Percentiles rank a stretch among this genome's conserved stretches.
These are phyloP conservation scores for Mamestra configurata DNA, from an alignment of 1,140 invertebrate genomes.

Conservation along the genomic window DNA sequence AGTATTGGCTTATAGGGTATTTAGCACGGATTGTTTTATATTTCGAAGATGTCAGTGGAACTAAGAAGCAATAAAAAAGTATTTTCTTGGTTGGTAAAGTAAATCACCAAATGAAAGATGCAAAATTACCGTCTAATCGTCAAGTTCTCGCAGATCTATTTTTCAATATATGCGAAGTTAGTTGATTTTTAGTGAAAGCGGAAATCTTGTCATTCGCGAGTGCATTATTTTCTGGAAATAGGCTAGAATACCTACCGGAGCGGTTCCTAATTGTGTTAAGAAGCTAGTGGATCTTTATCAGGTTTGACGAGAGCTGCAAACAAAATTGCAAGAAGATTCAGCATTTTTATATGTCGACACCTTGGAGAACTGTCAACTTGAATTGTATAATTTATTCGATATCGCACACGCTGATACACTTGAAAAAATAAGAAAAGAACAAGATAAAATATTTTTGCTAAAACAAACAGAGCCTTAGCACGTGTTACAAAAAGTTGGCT, in stretches of 20 bases:
- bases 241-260: slow-evolving; percentile 52
- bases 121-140: no score
- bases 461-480: slow-evolving; percentile 62
- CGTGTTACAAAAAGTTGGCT: no score
- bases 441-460: slow-evolving; percentile 8
- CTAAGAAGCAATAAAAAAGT: no score
- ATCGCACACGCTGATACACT: slow-evolving; percentile 3
- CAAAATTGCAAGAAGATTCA: no score
- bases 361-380: no score
- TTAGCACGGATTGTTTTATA: no score
- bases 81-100: no score
- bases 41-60: no score
- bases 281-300: slow-evolving; percentile 46
- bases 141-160: slow-evolving; percentile 67
- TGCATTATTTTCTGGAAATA: slow-evolving; percentile 13
- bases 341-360: no score
- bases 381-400: background rate
- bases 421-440: slow-evolving; percentile 50
- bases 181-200: slow-evolving; percentile 59
- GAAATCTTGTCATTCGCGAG: slow-evolving; percentile 62
- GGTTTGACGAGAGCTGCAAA: no score
- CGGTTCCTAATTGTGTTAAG: slow-evolving; percentile 55
- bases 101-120: no score
- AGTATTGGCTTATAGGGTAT: no score
- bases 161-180: slow-evolving; percentile 66